Base-by-base conservation (phyloP, 2,888 invertebrate species). In the Carterocephalus palaemon region DNA sequence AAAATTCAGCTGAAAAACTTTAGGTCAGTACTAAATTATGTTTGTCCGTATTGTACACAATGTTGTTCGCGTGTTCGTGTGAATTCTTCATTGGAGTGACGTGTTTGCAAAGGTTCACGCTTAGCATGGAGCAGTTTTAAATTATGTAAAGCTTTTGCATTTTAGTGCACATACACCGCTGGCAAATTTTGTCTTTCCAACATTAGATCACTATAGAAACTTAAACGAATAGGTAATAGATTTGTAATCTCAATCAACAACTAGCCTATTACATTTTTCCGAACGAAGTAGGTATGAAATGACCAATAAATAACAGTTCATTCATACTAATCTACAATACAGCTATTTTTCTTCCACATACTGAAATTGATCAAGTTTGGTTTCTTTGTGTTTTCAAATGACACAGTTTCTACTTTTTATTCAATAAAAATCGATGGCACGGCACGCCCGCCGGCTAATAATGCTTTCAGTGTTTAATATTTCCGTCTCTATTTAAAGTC, bases 171-270 rank as follows among this genome's bases (percentile, higher is more conserved):
- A 64, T 65, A 71, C 74, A 74, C 70, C 64, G 69, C 65, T 61
- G 67, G 70, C 71, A 68, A 71, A 60, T 62, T 65, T 62, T 75
- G 72, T 84, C 85, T 85, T 83, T 86, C 84, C 83, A 82, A 83
- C 81, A 80, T 75, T 69, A 73, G 68, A 75, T 73, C 31, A 23
- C 51, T 51, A 48, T 55, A 56, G 49, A 57, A 9, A 26, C 10
- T 4, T 37, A 45, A 16, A 12, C 22, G 24, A 10, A 24, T 13
- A 1, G 4, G 15, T 23, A 33, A 33, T 33, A 7, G 26, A 10
- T 36, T 42, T 6, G 17, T 40, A 40, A 31, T 42, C 38, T 47
- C 43, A 53, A 45, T 38, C 42, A n/a, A n/a, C n/a, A n/a, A n/a
- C n/a, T n/a, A n/a, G n/a, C n/a, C n/a, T n/a, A n/a, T n/a, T n/a